A percentile compares a stretch with the other conserved stretches of the same genome.
Evolutionary conservation across 2,113 vertebrate genomes (phyloP).

Genomic region (Limanda limanda): DNA sequence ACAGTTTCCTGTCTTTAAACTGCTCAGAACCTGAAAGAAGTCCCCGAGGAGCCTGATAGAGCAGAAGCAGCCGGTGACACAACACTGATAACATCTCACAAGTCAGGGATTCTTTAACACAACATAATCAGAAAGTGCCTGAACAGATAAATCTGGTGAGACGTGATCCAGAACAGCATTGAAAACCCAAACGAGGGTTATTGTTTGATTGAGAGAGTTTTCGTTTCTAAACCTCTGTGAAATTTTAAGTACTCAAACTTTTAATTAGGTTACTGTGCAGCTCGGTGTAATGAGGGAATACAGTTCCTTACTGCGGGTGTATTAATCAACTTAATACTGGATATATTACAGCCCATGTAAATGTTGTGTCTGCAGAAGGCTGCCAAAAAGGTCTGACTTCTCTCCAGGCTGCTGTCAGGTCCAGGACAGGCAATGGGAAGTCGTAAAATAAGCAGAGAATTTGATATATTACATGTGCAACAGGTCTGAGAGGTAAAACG

Average conservation of each 20-base stretch:
- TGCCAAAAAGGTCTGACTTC: conserved; percentile 47
- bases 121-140: too few relatives aligned
- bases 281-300: conserved; percentile 51
- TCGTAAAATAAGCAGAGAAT: conserved; percentile 60
- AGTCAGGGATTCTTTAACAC: too few relatives aligned
- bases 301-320: conserved; percentile 59
- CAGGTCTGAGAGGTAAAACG: conserved; percentile 25
- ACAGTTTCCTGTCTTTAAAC: conserved; percentile 45
- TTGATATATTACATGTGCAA: conserved; percentile 52
- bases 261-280: not conserved
- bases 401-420: conserved; percentile 49
- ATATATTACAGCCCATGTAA: conserved; percentile 50
- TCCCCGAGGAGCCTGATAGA: not conserved
- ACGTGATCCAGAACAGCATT: conserved; percentile 7
- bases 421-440: conserved; percentile 51
- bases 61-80: not conserved
- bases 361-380: conserved; percentile 63
- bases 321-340: conserved; percentile 63
- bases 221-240: too few relatives aligned
- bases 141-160: not conserved
- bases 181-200: too few relatives aligned
- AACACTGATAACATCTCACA: too few relatives aligned
- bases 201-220: too few relatives aligned
- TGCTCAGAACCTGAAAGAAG: not conserved
- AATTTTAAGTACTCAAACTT: too few relatives aligned